phyloP scores from a whole-genome alignment of 2,113 vertebrate species.

The Dendropsophus ebraccatus region DNA sequence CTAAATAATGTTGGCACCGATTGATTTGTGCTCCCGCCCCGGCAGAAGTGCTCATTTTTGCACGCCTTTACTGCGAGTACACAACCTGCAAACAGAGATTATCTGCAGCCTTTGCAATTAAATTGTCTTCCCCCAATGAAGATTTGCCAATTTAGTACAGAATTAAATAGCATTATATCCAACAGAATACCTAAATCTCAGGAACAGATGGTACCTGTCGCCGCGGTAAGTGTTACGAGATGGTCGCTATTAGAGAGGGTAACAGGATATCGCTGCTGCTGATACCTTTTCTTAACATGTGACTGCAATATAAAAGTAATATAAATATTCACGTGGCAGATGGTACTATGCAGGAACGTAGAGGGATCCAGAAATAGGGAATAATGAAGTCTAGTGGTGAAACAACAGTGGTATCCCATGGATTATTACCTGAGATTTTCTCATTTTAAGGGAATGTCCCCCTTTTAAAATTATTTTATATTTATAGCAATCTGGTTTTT shows the following conservation, averaged over 20 bases:
- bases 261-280: conserved; percentile 68
- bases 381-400: background rate
- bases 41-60: conserved; percentile 66
- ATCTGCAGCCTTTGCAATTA: conserved; percentile 86
- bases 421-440: too few species aligned
- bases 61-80: conserved; percentile 66
- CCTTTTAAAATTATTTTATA: too few species aligned
- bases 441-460: too few species aligned
- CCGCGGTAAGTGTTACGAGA: conserved; percentile 85
- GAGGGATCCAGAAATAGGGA: background rate
- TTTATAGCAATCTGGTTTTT: too few species aligned
- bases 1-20: conserved; percentile 70
- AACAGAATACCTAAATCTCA: conserved; percentile 78
- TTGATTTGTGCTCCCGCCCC: conserved; percentile 64
- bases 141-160: conserved; percentile 75
- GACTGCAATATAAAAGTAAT: background rate
- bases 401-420: too few species aligned
- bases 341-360: background rate
- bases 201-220: conserved; percentile 85
- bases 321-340: background rate
- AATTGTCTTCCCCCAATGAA: conserved; percentile 74
- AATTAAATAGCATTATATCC: conserved; percentile 85
- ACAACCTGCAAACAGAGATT: conserved; percentile 77
- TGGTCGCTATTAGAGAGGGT: conserved; percentile 85
- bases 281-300: conserved; percentile 21